Conservation (phyloP, 2,888 invertebrate genomes). For the Trichopoda pennipes region DNA sequence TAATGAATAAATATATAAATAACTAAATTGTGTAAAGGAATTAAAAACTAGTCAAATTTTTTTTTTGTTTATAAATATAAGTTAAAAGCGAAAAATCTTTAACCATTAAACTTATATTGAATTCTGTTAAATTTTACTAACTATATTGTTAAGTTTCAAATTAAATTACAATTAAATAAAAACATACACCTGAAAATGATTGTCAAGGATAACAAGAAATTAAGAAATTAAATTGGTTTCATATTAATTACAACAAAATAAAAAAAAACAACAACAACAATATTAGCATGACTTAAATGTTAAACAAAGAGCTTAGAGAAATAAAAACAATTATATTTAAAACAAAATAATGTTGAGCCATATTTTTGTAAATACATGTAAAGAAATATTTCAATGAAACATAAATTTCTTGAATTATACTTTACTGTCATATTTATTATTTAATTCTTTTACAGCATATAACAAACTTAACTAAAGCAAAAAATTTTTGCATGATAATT, state of each 20-base stretch:
- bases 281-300: conserved; percentile 60
- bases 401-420: too few relatives aligned
- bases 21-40: conserved; percentile 74
- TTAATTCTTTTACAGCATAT: too few relatives aligned
- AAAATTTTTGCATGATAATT: too few relatives aligned
- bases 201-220: conserved; percentile 32
- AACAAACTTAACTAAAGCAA: too few relatives aligned
- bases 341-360: background rate
- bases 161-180: conserved; percentile 41
- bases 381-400: too few relatives aligned
- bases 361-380: too few relatives aligned
- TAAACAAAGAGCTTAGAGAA: conserved; percentile 59
- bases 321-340: conserved; percentile 67
- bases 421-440: too few relatives aligned
- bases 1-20: conserved; percentile 51
- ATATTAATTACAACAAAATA: conserved; percentile 31
- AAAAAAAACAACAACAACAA: conserved; percentile 45
- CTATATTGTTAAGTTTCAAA: conserved; percentile 62
- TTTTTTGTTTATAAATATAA: conserved; percentile 72
- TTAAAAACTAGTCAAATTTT: conserved; percentile 78
- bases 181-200: conserved; percentile 43
- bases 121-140: conserved; percentile 67
- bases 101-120: conserved; percentile 56
- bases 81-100: conserved; percentile 62
- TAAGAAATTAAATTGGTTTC: conserved; percentile 62